Conservation (phyloP, 2,113 vertebrate genomes). For the Pardalotus punctatus region DNA sequence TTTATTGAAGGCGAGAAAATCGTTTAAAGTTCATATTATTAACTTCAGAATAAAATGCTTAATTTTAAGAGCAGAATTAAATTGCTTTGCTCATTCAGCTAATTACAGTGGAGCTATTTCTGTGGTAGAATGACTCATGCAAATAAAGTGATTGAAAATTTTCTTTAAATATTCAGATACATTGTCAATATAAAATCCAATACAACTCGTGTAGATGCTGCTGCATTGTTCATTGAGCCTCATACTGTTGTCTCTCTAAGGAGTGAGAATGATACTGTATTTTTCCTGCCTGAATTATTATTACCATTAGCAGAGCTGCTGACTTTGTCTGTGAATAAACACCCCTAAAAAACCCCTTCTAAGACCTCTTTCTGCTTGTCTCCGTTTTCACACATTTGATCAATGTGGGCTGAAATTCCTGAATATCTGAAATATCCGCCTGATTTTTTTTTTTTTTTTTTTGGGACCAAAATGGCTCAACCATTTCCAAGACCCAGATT, state of each 20-base stretch:
- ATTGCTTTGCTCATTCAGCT: not conserved
- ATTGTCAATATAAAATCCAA: not conserved
- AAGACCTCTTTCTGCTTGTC: not conserved
- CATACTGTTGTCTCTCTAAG: not conserved
- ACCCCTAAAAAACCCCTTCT: not conserved
- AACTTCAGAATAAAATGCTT: not conserved
- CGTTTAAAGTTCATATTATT: not conserved
- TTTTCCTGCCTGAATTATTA: not conserved
- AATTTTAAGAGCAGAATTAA: not conserved
- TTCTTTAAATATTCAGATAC: not conserved
- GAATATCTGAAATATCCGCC: not conserved
- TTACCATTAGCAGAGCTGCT: not conserved
- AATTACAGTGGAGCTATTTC: not conserved
- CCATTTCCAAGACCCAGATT: not conserved
- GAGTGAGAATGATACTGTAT: accelerated
- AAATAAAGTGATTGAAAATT: not conserved
- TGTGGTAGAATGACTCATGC: not conserved
- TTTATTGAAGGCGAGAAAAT: not conserved
- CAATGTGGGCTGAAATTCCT: not conserved
- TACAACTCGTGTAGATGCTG: not conserved
- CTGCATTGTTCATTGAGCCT: not conserved
- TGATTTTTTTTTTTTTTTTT: not conserved
- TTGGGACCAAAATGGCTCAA: not conserved
- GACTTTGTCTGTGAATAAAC: not conserved
- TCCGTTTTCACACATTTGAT: not conserved